Base-by-base conservation (phyloP, 2,113 vertebrate genomes). In the Vicugna pacos region DNA sequence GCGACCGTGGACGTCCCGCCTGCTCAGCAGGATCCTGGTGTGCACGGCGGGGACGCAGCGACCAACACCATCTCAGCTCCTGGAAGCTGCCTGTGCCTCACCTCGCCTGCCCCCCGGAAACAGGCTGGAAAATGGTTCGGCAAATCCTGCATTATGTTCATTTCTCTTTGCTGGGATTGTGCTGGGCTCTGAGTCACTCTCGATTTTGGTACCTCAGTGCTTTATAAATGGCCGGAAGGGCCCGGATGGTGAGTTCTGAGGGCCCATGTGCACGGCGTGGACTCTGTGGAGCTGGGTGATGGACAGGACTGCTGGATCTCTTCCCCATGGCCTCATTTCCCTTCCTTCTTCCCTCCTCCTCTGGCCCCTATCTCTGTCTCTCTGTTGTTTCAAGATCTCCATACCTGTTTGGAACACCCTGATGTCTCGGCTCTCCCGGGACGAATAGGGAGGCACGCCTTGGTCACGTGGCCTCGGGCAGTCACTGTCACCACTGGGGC, bases 31-130 rank as follows among this genome's bases (percentile, higher is more conserved):
- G 10, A 5, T 22, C 26, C 26, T 42, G 81, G 81, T 1, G 24
- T 2, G 28, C 64, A 80, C 52, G 38, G 9, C 0, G 7, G 28
- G 24, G 1, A 38, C 0, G 10, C 0, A 2, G 14, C 13, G 17
- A 56, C 4, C 13, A 24, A 56, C 4, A 15, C 14, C 26, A 32
- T n/a, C 17, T 64, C 60, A 28, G 52, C 9, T 77, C 62, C 35
- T 8, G 13, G 58, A 62, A 73, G 52, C 10, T 56, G 10, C 22
- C 82, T 54, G 67, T 12, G 35, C 22, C n/a, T 48, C 10, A 14
- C n/a, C 22, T 28, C 30, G 54, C 42, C 38, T 20, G 28, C 26
- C 26, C 46, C n/a, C 54, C 42, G 19, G 35, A 22, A 17, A 46
- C 17, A 26, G 32, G 60, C 11, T 81, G 35, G 48, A 62, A 62